Conservation (phyloP, 2,888 invertebrate genomes). For the Andrena marginata region DNA sequence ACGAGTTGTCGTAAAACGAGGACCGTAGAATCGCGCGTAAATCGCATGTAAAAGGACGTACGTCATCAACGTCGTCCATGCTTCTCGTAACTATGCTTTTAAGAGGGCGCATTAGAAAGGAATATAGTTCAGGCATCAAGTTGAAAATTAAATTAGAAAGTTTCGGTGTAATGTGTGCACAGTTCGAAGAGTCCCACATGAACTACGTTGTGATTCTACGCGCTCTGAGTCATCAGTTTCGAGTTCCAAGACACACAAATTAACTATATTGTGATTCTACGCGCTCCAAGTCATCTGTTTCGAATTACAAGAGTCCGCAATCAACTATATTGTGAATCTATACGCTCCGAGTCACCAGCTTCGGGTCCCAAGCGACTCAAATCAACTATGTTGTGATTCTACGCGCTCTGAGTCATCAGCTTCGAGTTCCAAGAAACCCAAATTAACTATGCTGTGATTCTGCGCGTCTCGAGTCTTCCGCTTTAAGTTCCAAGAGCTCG, state of each 20-base stretch:
- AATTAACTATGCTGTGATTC: not conserved
- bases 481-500: fast-evolving
- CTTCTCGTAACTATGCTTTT: conserved; percentile 22
- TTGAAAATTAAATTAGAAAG: not conserved
- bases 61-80: conserved; percentile 37
- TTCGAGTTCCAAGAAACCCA: not conserved
- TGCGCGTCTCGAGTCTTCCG: not conserved
- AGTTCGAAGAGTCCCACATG: too few relatives aligned
- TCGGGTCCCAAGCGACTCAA: not conserved
- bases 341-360: not conserved
- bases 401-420: fast-evolving
- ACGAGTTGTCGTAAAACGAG: conserved; percentile 44
- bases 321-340: too few relatives aligned
- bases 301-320: too few relatives aligned
- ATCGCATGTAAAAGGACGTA: conserved; percentile 38
- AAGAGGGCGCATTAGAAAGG: conserved; percentile 7
- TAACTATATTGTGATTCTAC: too few relatives aligned
- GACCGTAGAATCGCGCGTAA: conserved; percentile 37
- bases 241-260: too few relatives aligned
- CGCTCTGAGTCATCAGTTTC: too few relatives aligned
- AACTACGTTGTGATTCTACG: too few relatives aligned
- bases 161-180: not conserved
- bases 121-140: not conserved
- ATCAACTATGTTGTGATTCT: not conserved
- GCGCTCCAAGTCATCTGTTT: too few relatives aligned